Evolutionary conservation across 2,797 vertebrate genomes (phyloP).

Genomic region (Diplodus puntazzo): DNA sequence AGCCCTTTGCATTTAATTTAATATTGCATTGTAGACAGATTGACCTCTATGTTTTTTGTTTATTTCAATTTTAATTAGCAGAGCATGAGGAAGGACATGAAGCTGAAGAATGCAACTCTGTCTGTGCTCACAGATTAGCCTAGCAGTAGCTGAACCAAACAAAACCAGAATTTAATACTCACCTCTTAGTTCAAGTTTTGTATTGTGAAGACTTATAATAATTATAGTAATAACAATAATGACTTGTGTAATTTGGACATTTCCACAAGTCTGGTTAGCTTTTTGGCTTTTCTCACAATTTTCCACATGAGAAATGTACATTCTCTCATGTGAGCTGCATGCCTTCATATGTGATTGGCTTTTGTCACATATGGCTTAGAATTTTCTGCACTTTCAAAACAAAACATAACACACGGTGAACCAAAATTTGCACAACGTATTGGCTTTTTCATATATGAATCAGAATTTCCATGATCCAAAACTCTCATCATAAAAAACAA

Average conservation of each 20-base stretch:
- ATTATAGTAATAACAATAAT: too few relatives aligned
- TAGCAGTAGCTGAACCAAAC: neutral
- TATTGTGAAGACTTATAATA: neutral
- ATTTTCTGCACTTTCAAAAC: too few relatives aligned
- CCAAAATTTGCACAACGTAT: too few relatives aligned
- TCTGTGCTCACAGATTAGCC: neutral
- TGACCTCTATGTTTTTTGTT: neutral
- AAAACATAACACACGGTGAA: too few relatives aligned
- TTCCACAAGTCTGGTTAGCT: too few relatives aligned
- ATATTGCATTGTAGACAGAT: neutral
- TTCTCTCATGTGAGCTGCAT: too few relatives aligned
- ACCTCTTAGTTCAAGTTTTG: neutral
- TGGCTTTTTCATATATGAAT: neutral
- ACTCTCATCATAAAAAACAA: neutral
- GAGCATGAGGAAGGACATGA: neutral
- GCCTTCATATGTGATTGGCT: too few relatives aligned
- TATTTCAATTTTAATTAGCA: neutral
- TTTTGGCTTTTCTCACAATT: too few relatives aligned
- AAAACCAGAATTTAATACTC: neutral
- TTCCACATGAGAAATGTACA: too few relatives aligned
- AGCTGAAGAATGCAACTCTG: neutral
- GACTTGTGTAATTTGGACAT: too few relatives aligned
- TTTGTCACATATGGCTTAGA: too few relatives aligned
- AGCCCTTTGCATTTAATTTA: neutral
- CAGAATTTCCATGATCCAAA: neutral